Evolutionary conservation across 2,888 invertebrate species (phyloP).

Genomic region (Diaprepes abbreviatus): DNA sequence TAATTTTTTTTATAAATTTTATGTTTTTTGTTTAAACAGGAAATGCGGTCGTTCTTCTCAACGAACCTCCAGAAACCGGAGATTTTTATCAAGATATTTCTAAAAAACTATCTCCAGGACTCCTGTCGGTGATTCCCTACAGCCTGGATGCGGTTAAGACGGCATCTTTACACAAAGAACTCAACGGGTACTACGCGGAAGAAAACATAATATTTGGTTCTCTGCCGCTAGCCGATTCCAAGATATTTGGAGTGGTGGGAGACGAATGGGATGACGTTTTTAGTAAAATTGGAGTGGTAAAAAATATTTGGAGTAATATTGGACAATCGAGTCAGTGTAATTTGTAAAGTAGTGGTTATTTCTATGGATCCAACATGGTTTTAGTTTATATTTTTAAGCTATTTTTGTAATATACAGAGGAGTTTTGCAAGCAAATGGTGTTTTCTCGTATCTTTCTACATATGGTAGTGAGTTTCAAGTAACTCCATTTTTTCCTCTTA

Average conservation of each 20-base stretch:
- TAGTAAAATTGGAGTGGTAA: constrained; percentile 54
- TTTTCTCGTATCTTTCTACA: no score
- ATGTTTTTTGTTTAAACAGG: constrained; percentile 53
- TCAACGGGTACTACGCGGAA: constrained; percentile 47
- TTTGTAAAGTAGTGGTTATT: constrained; percentile 25
- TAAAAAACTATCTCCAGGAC: constrained; percentile 53
- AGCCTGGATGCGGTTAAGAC: constrained; percentile 47
- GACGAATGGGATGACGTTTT: constrained; percentile 51
- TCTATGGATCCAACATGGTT: no score
- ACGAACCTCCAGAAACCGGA: constrained; percentile 35
- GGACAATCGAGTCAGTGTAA: constrained; percentile 58
- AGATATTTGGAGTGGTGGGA: constrained; percentile 47
- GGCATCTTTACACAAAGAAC: constrained; percentile 52
- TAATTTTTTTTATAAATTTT: constrained; percentile 1
- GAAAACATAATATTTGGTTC: constrained; percentile 34
- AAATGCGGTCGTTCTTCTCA: constrained; percentile 60
- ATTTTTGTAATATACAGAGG: no score
- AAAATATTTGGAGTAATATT: constrained; percentile 61
- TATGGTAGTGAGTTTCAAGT: no score
- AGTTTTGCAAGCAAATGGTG: no score
- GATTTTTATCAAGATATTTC: constrained; percentile 52
- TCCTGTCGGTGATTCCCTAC: constrained; percentile 53
- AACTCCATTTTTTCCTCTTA: no score
- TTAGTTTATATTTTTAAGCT: no score
- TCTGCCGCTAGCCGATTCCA: constrained; percentile 40